Evolutionary conservation across 2,888 invertebrate species (phyloP), one percentile per base, ranked within the genome.

Genomic region (Antheraea assamensis): DNA sequence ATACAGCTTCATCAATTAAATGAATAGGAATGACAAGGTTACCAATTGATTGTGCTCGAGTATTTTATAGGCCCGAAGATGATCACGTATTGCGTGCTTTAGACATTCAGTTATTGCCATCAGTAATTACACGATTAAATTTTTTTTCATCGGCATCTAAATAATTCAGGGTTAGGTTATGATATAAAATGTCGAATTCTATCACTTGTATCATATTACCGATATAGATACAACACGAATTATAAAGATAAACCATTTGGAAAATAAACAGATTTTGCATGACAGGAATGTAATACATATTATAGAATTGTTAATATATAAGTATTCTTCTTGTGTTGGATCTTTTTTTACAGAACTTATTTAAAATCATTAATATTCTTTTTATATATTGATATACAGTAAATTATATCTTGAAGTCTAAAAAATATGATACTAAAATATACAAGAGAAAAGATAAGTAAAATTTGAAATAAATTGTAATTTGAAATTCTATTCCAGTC

Each of bases 31-130:
- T 82, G 84, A 85, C 88, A 86, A 90, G 90, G 90, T 82, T 84
- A 76, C 66, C 75, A 72, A 75, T 82, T 84, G 83, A 85, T 85
- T 82, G 82, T 80, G 76, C 81, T 83, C 72, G 76, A 30, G 79
- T 84, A 80, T 79, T 78, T 79, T 74, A 78, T 78, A 74, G 74
- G 75, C 76, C 75, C 84, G 87, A 87, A 86, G 87, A 84, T 80
- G 76, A 82, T 87, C 87, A 89, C 85, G 88, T 84, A 42, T 80
- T 87, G 87, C 88, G 88, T 89, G 88, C 81, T 80, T 77, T 79
- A 86, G 78, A 86, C 85, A 88, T 90, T 88, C 82, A 82, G 82
- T 83, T 78, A 77, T 76, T 71, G 77, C 78, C n/a, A 35, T 68
- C 82, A 78, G 80, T 83, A 82, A 72, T 72, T 70, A 70, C 19